Evolutionary conservation across 2,113 vertebrate species (phyloP).

Genomic region (Pseudopipra pipra): DNA sequence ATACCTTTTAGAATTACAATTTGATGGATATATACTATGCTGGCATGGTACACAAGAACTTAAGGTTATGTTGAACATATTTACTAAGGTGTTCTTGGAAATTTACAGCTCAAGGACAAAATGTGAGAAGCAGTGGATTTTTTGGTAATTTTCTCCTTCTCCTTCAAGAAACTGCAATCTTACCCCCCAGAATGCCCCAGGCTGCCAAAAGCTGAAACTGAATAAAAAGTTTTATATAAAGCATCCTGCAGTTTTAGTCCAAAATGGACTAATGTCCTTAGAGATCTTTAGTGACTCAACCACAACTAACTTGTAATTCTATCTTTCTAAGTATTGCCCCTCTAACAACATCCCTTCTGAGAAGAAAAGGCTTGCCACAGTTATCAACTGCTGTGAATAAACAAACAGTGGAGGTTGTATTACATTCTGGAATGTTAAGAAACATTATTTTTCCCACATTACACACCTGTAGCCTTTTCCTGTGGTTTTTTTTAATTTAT

Average conservation of each 20-base stretch:
- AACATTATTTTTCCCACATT: background rate
- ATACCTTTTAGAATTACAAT: background rate
- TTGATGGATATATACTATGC: background rate
- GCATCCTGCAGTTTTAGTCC: background rate
- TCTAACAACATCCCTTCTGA: background rate
- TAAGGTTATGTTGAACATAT: slow-evolving; percentile 25
- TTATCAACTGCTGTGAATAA: background rate
- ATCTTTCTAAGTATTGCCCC: background rate
- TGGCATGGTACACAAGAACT: slow-evolving; percentile 27
- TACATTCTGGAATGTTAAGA: background rate
- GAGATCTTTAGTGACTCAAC: background rate
- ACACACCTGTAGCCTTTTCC: background rate
- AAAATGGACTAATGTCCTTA: background rate
- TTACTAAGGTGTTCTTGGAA: slow-evolving; percentile 61
- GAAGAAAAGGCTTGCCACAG: background rate
- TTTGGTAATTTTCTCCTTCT: background rate
- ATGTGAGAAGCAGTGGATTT: background rate
- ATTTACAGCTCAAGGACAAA: slow-evolving; percentile 63
- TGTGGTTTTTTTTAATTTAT: background rate
- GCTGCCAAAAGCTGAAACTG: background rate
- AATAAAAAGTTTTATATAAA: background rate
- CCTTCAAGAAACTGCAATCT: background rate
- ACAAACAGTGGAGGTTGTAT: background rate
- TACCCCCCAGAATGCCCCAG: background rate
- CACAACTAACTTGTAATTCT: background rate